Evolutionary conservation across 2,113 vertebrate species (phyloP).

Genomic region (Syngnathus floridae): DNA sequence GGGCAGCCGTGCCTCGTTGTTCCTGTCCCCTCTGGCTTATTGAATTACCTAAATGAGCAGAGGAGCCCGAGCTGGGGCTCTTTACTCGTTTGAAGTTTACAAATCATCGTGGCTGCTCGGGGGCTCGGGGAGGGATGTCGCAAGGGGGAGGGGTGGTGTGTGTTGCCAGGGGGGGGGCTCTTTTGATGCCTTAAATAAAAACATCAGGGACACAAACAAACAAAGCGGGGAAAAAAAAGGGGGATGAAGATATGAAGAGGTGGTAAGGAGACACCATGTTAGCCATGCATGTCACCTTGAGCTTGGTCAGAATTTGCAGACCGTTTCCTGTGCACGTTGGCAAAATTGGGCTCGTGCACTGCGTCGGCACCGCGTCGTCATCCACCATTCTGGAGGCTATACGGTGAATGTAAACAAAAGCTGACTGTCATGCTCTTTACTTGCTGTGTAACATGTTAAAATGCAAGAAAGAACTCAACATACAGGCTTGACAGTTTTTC

Average conservation of each 20-base stretch:
- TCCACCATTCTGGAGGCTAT: no score
- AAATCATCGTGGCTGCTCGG: slow-evolving; percentile 70
- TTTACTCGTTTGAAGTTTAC: slow-evolving; percentile 70
- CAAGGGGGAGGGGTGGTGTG: slow-evolving; percentile 25
- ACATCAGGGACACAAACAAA: slow-evolving; percentile 74
- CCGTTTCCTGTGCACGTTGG: slow-evolving; percentile 63
- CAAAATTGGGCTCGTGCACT: slow-evolving; percentile 41
- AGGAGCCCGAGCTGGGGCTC: slow-evolving; percentile 63
- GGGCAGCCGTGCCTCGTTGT: slow-evolving; percentile 47
- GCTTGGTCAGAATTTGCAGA: slow-evolving; percentile 52
- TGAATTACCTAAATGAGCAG: slow-evolving; percentile 75
- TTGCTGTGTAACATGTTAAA: no score
- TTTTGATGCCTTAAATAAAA: slow-evolving; percentile 76
- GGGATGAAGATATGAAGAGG: slow-evolving; percentile 47
- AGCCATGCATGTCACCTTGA: slow-evolving; percentile 52
- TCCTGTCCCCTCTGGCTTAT: slow-evolving; percentile 65
- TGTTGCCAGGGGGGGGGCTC: slow-evolving; percentile 8
- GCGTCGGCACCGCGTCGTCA: no score
- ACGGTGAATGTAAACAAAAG: no score
- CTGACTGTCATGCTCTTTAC: no score
- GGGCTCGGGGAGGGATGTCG: slow-evolving; percentile 45
- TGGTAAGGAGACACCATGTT: slow-evolving; percentile 55
- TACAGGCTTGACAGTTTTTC: no score
- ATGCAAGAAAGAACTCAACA: no score
- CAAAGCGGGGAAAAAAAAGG: slow-evolving; percentile 46